These are phyloP conservation scores for Phocoena sinus DNA, from an alignment of 2,113 vertebrate genomes.

Conservation along the genomic window DNA sequence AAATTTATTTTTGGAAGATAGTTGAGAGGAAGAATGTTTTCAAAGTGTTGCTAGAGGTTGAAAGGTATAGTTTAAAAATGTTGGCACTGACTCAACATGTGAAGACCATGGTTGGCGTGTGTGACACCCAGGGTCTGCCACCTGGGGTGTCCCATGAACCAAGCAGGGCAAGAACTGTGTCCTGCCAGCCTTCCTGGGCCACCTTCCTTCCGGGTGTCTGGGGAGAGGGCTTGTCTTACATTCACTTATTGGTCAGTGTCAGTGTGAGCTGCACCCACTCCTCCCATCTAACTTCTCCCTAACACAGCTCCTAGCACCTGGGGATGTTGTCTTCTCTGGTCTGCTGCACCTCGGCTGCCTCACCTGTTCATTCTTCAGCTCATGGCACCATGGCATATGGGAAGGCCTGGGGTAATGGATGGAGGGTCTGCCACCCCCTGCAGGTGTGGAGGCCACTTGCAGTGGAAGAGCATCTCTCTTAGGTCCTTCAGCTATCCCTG, in stretches of 20 bases:
- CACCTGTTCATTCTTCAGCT: neutral
- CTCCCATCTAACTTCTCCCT: neutral
- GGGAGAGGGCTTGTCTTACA: neutral
- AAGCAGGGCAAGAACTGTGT: neutral
- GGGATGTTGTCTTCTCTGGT: neutral
- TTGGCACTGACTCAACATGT: neutral
- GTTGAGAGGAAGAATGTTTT: neutral
- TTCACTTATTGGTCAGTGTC: no score
- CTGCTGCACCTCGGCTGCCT: neutral
- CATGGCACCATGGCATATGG: neutral
- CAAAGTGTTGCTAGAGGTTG: neutral
- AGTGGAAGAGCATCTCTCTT: neutral
- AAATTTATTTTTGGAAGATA: neutral
- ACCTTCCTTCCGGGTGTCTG: neutral
- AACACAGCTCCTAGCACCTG: fast-evolving
- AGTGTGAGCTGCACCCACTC: neutral
- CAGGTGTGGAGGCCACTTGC: neutral
- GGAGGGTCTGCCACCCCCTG: neutral
- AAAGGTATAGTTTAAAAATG: neutral
- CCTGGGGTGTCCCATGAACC: neutral
- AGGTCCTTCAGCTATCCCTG: neutral
- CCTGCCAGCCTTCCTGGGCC: neutral
- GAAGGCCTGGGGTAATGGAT: no score
- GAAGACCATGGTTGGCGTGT: neutral
- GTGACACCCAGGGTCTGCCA: neutral